Percentiles rank a stretch among this genome's conserved stretches.
Evolutionary conservation across 1,140 invertebrate genomes (phyloP).

Genomic region (Drosophila tani): DNA sequence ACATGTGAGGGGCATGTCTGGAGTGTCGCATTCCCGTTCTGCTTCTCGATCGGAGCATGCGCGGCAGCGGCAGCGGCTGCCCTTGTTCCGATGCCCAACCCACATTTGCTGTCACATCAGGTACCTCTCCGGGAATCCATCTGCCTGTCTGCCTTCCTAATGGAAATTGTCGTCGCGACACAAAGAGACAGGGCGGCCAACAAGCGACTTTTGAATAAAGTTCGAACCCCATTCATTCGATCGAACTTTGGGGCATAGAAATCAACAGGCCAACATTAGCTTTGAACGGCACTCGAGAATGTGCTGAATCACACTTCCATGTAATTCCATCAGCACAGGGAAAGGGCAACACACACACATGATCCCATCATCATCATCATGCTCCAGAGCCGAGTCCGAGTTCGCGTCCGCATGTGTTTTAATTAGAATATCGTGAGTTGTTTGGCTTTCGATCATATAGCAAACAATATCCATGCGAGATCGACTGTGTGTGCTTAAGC

Average conservation of each 20-base stretch:
- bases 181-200: conserved; percentile 26
- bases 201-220: conserved; percentile 23
- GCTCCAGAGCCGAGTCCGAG: conserved; percentile 42
- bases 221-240: conserved; percentile 61
- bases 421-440: conserved; percentile 83
- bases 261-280: conserved; percentile 65
- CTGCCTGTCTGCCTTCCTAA: conserved; percentile 58
- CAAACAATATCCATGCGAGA: conserved; percentile 66
- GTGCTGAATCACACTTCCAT: conserved; percentile 75
- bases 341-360: conserved; percentile 48
- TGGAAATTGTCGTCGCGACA: conserved; percentile 77
- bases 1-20: conserved; percentile 72
- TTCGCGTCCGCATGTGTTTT: conserved; percentile 67
- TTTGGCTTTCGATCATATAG: conserved; percentile 81
- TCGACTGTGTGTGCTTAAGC: conserved; percentile 30
- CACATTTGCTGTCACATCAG: conserved; percentile 69
- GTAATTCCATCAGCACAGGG: conserved; percentile 69
- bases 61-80: conserved; percentile 62
- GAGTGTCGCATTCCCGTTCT: conserved; percentile 49
- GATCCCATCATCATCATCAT: conserved; percentile 28
- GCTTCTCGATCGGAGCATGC: conserved; percentile 56
- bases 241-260: conserved; percentile 48
- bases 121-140: conserved; percentile 62
- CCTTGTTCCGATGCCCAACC: conserved; percentile 70
- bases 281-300: conserved; percentile 63